Base-by-base conservation (phyloP, 2,797 vertebrate genomes). In the Otus scops region DNA sequence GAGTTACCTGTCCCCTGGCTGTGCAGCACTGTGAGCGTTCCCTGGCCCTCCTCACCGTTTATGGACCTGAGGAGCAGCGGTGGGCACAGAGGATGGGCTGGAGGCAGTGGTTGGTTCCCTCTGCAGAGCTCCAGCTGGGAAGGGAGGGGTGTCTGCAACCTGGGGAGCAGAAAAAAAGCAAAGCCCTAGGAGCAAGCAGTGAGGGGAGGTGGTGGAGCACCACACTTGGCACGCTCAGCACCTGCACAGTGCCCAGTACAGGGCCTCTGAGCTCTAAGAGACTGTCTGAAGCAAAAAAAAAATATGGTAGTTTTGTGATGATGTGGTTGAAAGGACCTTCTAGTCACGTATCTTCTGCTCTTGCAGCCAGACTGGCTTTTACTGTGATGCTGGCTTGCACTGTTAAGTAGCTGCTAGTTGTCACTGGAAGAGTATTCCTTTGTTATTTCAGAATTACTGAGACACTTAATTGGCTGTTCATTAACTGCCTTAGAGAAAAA, bases 401-500 rank as follows among this genome's bases (percentile, higher is more conserved):
- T 86, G 65, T 13, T 10, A 45, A 77, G 47, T 27, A 71, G 90
- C 65, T 81, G 73, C 32, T 54, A 1, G 32, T 47, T 89, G 71
- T 64, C 60, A 77, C 70, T 89, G 11, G 1, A 2, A 16, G 48
- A 54, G 47, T 22, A 22, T 89, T 78, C 48, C 71, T 95, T 93
- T 91, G 75, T 94, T 85, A 53, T 67, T 81, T 89, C 63, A 70
- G 86, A 79, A 45, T 91, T 56, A 82, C 60, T 71, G 84, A 77
- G 84, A 89, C 67, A 39, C 39, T 92, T 91, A 94, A 87, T 38
- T 91, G 68, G 68, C 84, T 85, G 73, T 92, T 94, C 78, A 89
- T 95, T 96, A 92, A 53, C 75, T 91, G 91, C 78, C 65, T 80
- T n/a, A 36, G 92, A 94, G 86, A 89, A 85, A 93, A 93, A 85